phyloP scores from a whole-genome alignment of 2,888 invertebrate species.

The Biston betularia region DNA sequence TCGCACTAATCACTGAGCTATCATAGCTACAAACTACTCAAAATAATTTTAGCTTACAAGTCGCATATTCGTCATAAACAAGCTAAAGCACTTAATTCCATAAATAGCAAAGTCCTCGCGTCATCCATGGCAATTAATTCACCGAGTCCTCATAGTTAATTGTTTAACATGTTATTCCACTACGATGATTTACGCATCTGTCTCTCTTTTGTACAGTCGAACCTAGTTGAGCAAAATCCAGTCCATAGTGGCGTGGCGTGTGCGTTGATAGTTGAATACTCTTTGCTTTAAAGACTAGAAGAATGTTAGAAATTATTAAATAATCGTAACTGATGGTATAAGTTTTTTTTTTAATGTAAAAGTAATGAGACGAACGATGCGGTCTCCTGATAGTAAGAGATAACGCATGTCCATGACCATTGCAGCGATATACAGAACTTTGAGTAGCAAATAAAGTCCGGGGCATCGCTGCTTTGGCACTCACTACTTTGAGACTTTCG shows the following conservation, averaged over 20 bases:
- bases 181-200: constrained; percentile 71
- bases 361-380: too few relatives aligned
- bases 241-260: not conserved
- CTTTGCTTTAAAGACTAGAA: too few relatives aligned
- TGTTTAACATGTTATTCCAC: constrained; percentile 52
- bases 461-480: too few relatives aligned
- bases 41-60: not conserved
- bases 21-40: not conserved
- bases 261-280: not conserved
- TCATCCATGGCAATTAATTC: constrained; percentile 37
- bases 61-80: not conserved
- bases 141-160: constrained; percentile 42
- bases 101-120: constrained; percentile 30
- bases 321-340: too few relatives aligned
- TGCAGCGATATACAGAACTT: too few relatives aligned
- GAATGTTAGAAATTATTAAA: too few relatives aligned
- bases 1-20: constrained; percentile 34
- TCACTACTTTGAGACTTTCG: too few relatives aligned
- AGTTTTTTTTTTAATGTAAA: too few relatives aligned
- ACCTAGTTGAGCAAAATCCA: not conserved
- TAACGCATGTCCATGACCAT: too few relatives aligned
- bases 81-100: constrained; percentile 4
- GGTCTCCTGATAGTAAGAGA: too few relatives aligned
- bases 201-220: constrained; percentile 37
- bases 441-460: too few relatives aligned